Percentiles rank a stretch among this genome's conserved stretches.
These are phyloP conservation scores for Zapornia atra DNA, from an alignment of 2,113 vertebrate genomes.

Conservation along the genomic window DNA sequence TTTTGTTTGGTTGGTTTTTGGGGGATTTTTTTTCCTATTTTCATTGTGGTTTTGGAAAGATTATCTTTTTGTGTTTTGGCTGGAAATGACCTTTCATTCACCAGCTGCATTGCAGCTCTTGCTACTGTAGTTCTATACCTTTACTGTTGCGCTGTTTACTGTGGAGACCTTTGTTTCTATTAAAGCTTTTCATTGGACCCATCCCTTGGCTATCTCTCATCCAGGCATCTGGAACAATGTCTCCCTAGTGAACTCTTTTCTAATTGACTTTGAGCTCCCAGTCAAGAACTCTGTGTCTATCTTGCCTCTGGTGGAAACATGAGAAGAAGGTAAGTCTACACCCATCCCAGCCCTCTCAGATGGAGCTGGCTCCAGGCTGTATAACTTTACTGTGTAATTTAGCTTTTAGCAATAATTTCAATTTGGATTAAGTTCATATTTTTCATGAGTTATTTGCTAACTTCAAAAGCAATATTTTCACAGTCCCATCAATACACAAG, in stretches of 20 bases:
- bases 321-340: neutral
- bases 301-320: neutral
- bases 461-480: conserved; percentile 29
- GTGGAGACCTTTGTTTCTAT: neutral
- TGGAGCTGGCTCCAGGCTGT: neutral
- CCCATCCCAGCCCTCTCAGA: neutral
- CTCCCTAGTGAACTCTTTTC: neutral
- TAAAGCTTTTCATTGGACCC: neutral
- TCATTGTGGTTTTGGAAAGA: neutral
- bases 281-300: neutral
- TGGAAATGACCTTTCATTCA: neutral
- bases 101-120: neutral
- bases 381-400: conserved; percentile 2
- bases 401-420: conserved; percentile 50
- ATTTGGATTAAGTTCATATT: conserved; percentile 38
- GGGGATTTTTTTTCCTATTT: neutral
- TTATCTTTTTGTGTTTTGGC: neutral
- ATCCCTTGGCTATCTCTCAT: neutral
- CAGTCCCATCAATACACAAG: neutral
- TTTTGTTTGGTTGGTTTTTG: too few species aligned
- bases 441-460: conserved; percentile 27
- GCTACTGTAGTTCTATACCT: neutral
- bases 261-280: neutral
- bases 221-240: neutral
- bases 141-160: accelerated